Base-by-base conservation (phyloP, 2,797 vertebrate species). In the Semotilus atromaculatus region DNA sequence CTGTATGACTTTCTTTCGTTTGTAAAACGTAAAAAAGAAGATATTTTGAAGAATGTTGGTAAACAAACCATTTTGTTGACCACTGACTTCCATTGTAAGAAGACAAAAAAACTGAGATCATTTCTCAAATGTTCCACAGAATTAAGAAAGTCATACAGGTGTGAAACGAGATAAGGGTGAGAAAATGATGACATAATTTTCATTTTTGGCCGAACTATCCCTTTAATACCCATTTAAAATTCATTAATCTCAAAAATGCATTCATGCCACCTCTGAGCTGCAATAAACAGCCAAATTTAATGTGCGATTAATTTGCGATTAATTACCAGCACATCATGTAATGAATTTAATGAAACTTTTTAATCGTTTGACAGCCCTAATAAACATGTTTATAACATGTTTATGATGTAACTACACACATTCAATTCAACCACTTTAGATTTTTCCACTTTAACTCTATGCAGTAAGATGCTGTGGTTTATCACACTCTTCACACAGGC, bases 401-500 rank as follows among this genome's bases (percentile, higher is more conserved):
- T n/a, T n/a, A n/a, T 64, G 14, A 31, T 31, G 7, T 4, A 31
- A 64, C 29, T 16, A 43, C 36, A 62, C 11, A 64, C 16, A 38
- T 31, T 38, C 16, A 53, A 53, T 74, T 66, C 16, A 43, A 51
- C 40, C 45, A 51, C 31, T 85, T 18, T 40, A 23, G 14, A 34
- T 72, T 80, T 71, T 62, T 36, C 51, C 31, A 48, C 64, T 70
- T 51, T 13, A 55, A 43, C 74, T 55, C 14, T 74, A 71, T 72
- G 58, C 73, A 75, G 31, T 19, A 4, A 83, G 36, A 64, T 4
- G 26, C 70, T 36, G 13, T 85, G 34, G 73, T 91, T 90, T 85
- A 88, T 87, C 80, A 71, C 78, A 64, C 85, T 89, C 53, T 38
- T 36, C 36, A 53, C 64, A 88, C 80, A 29, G 21, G 58, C 75